Percentiles rank a stretch among this genome's conserved stretches.
These are phyloP conservation scores for Hydroisotoma schaefferi DNA, from an alignment of 2,888 invertebrate species.

Conservation along the genomic window DNA sequence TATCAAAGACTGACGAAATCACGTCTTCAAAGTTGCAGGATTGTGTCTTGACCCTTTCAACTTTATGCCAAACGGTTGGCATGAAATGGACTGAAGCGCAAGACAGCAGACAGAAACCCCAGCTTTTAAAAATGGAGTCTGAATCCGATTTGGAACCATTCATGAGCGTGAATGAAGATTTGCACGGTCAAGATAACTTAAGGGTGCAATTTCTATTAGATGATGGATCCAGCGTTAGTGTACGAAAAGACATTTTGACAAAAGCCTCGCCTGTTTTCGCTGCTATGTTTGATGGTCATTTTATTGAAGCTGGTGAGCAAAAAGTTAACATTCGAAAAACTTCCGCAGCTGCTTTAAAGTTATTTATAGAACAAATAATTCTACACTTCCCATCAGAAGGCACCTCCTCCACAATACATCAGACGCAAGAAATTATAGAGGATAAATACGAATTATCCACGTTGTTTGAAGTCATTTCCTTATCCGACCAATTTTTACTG, in stretches of 20 bases:
- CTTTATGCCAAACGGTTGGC: conserved; percentile 30
- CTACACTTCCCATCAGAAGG: conserved; percentile 4
- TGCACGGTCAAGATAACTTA: conserved; percentile 2
- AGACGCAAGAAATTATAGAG: background rate
- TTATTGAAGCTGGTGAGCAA: conserved; percentile 32
- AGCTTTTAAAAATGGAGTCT: conserved; percentile 4
- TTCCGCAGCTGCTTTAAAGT: conserved; percentile 16
- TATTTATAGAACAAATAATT: conserved; percentile 28
- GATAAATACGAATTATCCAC: conserved; percentile 25
- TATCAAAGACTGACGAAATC: conserved; percentile 18
- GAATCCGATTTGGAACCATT: background rate
- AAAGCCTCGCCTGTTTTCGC: conserved; percentile 38
- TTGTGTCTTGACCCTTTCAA: conserved; percentile 29
- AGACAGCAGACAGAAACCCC: background rate
- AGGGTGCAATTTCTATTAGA: conserved; percentile 28
- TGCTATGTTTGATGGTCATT: conserved; percentile 43
- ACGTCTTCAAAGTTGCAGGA: conserved; percentile 27
- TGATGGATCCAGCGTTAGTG: conserved; percentile 20
- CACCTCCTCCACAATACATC: background rate
- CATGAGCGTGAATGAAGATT: background rate
- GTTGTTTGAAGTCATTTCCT: conserved; percentile 30
- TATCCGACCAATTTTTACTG: conserved; percentile 34
- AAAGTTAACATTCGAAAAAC: conserved; percentile 25
- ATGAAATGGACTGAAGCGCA: conserved; percentile 13
- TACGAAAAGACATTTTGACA: conserved; percentile 27